Base-by-base conservation (phyloP, 2,113 vertebrate genomes). In the Cephalophus harveyi region DNA sequence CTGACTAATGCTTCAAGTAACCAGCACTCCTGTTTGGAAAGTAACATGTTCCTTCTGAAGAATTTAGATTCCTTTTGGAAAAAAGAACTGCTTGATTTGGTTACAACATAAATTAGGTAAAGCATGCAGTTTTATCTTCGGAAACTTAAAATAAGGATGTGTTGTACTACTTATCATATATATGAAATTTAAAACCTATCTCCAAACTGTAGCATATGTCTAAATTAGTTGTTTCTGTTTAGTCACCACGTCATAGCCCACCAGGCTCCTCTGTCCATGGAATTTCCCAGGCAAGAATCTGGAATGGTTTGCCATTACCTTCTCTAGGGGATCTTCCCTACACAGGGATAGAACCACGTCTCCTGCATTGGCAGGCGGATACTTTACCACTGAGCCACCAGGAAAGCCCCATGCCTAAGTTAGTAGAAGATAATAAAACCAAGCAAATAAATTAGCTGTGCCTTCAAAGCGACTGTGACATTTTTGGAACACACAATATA, bases 211-310 rank as follows among this genome's bases (percentile, higher is more conserved):
- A 93, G 33, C 33, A 30, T 93, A 30, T 12, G 25, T 13, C 7
- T 36, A 23, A 8, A n/a, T 52, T 57, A 43, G 33, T 30, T 59
- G 43, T 13, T 36, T 19, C 4, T 43, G 36, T 74, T 74, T 74
- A 14, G 36, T 74, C 36, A 25, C 36, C 11, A 25, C 0, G 0
- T 43, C 0, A 0, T 74, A 74, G 71, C 36, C 71, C 71, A 74
- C 36, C 10, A 25, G 71, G 36, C 36, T 74, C 36, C 21, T 74
- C 36, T 74, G 36, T 40, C 36, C 36, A 43, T 74, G 36, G 71
- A 3, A 13, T 40, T 74, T 40, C 40, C 40, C 40, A 40, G 40
- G 40, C 40, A 40, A 40, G 40, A 40, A 40, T 40, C 40, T 43
- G 36, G 71, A 43, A 40, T 3, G 36, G 11, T 40, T 74, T 74